Evolutionary conservation across 1,140 invertebrate genomes (phyloP).

Genomic region (Papilio aristodemus): DNA sequence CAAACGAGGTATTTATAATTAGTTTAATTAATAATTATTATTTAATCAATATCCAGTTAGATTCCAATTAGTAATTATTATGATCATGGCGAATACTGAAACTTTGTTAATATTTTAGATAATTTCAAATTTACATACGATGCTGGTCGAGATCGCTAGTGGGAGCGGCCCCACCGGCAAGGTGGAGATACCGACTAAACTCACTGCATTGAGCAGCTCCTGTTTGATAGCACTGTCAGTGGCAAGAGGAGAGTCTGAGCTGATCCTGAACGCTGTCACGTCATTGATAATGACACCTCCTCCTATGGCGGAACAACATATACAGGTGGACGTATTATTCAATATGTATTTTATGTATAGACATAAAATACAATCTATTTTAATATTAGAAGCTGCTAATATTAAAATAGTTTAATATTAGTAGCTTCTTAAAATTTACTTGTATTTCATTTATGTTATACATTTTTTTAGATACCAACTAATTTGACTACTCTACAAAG

Average conservation of each 20-base stretch:
- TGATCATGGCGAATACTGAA: conserved; percentile 21
- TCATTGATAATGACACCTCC: conserved; percentile 93
- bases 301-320: conserved; percentile 88
- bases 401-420: too few species aligned
- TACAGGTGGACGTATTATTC: conserved; percentile 82
- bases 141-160: conserved; percentile 71
- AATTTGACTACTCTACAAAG: conserved; percentile 93
- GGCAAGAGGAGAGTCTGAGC: conserved; percentile 96
- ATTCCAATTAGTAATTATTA: neutral
- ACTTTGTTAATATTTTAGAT: conserved; percentile 49
- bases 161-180: conserved; percentile 81
- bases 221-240: conserved; percentile 94
- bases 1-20: conserved; percentile 56
- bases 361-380: too few species aligned
- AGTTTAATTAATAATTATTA: neutral
- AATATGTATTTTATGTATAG: conserved; percentile 25
- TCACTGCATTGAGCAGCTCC: conserved; percentile 93
- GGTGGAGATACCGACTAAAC: conserved; percentile 85
- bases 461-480: conserved; percentile 86
- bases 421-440: too few species aligned
- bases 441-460: conserved; percentile 21
- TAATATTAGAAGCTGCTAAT: too few species aligned
- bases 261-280: conserved; percentile 91
- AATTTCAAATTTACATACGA: conserved; percentile 62
- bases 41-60: too few species aligned